These are phyloP conservation scores for Gryllus bimaculatus DNA, from an alignment of 1,140 invertebrate species.

Conservation along the genomic window DNA sequence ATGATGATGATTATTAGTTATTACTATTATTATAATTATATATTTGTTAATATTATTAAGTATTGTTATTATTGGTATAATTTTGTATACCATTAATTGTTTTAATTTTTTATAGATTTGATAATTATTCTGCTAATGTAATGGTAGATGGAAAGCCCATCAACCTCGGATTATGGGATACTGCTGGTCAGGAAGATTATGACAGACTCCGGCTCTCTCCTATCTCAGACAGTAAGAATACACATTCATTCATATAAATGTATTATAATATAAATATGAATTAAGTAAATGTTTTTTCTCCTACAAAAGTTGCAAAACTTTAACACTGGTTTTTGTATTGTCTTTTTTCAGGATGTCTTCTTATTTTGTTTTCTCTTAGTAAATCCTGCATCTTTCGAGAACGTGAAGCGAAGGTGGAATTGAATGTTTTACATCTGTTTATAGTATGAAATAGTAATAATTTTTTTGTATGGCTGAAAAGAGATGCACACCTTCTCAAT, in stretches of 20 bases:
- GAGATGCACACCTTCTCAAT: too few relatives aligned
- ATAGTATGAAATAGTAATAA: too few relatives aligned
- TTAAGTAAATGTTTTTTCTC: background rate
- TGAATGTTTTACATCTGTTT: too few relatives aligned
- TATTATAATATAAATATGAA: background rate
- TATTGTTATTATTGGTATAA: background rate
- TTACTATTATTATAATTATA: too few relatives aligned
- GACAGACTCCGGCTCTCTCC: slow-evolving; percentile 88
- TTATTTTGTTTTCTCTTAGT: slow-evolving; percentile 97
- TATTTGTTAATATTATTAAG: too few relatives aligned
- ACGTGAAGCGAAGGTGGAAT: slow-evolving; percentile 83
- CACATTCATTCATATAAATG: background rate
- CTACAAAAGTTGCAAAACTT: background rate
- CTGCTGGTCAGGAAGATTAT: slow-evolving; percentile 91
- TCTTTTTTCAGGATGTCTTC: slow-evolving; percentile 75
- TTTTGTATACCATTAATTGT: background rate
- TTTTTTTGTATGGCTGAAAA: too few relatives aligned
- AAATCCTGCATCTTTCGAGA: slow-evolving; percentile 98
- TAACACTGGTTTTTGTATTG: slow-evolving; percentile 22
- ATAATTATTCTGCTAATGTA: slow-evolving; percentile 99
- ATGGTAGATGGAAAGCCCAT: slow-evolving; percentile 98
- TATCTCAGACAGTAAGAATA: slow-evolving; percentile 73
- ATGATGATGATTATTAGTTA: too few relatives aligned
- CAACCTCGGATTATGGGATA: slow-evolving; percentile 90
- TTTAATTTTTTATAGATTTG: slow-evolving; percentile 55